Evolutionary conservation across 92 coral and sea anemone genomes (phyloP).

Genomic region (Palythoa heliodiscus): DNA sequence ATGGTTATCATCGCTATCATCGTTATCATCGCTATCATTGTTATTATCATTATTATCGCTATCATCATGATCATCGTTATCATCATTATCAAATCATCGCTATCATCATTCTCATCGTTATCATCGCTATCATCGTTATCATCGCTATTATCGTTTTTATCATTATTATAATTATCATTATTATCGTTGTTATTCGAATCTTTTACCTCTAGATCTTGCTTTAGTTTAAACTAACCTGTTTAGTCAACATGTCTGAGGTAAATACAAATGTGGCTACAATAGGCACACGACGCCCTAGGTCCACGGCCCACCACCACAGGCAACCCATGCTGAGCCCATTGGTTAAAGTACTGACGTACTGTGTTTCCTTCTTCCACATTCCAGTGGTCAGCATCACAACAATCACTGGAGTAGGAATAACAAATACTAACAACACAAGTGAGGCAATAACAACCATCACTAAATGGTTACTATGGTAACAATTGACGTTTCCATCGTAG

Average conservation of each 20-base stretch:
- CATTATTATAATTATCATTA: too few species aligned
- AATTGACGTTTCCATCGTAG: conserved; percentile 82
- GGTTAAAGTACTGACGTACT: conserved; percentile 86
- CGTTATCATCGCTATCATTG: too few species aligned
- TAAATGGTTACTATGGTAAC: conserved; percentile 77
- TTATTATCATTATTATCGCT: too few species aligned
- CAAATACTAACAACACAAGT: conserved; percentile 57
- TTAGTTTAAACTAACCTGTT: conserved; percentile 70
- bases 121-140: too few species aligned
- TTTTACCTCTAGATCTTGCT: too few species aligned
- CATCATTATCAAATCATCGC: too few species aligned
- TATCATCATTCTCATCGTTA: too few species aligned
- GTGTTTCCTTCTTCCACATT: conserved; percentile 87
- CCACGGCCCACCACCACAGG: conserved; percentile 99
- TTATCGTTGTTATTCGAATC: too few species aligned
- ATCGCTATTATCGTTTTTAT: too few species aligned
- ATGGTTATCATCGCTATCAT: too few species aligned
- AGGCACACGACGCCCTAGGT: conserved; percentile 81
- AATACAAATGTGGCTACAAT: conserved; percentile 77
- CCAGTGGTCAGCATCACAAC: conserved; percentile 74
- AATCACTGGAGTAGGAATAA: conserved; percentile 76
- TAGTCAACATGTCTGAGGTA: conserved; percentile 71
- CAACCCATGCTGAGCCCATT: conserved; percentile 75
- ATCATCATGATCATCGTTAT: too few species aligned
- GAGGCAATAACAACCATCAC: conserved; percentile 73